Conservation (phyloP, 2,797 vertebrate species). For the Enteromius treurensis region DNA sequence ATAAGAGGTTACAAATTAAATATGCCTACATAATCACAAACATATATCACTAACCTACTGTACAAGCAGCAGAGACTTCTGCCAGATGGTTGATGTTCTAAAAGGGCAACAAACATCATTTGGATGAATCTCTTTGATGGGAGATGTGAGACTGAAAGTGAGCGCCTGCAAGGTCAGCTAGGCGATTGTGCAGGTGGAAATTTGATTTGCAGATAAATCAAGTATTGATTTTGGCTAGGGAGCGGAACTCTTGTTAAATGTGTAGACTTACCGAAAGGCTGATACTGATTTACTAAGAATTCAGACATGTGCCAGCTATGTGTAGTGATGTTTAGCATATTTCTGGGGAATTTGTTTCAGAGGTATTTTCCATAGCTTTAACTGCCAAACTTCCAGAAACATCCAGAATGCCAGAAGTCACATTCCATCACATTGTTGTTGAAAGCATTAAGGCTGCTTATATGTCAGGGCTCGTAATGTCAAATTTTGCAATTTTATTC, state of each 20-base stretch:
- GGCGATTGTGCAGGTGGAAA: conserved; percentile 56
- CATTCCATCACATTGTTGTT: background rate
- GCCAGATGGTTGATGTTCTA: conserved; percentile 28
- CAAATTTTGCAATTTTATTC: background rate
- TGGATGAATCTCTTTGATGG: conserved; percentile 50
- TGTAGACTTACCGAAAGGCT: conserved; percentile 7
- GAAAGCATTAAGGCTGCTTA: background rate
- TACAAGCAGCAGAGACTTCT: background rate
- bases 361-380: background rate
- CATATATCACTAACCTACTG: background rate
- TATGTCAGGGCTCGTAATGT: background rate
- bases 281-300: background rate
- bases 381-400: background rate
- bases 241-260: conserved; percentile 42
- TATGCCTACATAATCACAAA: background rate
- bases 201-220: conserved; percentile 63
- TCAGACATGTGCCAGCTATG: background rate
- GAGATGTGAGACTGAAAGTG: conserved; percentile 51
- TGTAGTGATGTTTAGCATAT: background rate
- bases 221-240: conserved; percentile 57
- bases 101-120: conserved; percentile 40
- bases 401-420: background rate
- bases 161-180: conserved; percentile 56
- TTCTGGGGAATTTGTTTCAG: background rate
- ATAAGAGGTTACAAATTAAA: background rate